Base-by-base conservation (phyloP, 1,140 invertebrate species). In the Asobara japonica region DNA sequence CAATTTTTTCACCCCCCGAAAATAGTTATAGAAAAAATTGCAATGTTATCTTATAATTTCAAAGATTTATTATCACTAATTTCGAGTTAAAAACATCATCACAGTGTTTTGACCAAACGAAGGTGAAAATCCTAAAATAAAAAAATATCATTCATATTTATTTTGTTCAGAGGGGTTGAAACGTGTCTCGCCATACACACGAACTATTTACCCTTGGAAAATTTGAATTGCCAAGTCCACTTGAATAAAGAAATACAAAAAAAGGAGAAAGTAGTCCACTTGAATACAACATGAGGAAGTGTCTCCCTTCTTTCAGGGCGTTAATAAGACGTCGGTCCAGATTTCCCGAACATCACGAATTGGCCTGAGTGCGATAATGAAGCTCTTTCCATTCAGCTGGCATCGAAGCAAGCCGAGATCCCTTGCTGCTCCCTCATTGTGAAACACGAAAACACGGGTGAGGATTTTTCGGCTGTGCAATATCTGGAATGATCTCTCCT, bases 351-450 rank as follows among this genome's bases (percentile, higher is more conserved):
- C 38, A 25, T 69, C 68, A 69, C 56, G 68, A 69, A 69, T 69
- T 69, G 56, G 31, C 56, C 25, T 10, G 5, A 60, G 51, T 18
- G 41, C 30, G 66, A 62, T 73, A 73, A 73, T 73, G 67, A 73
- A 66, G 72, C 72, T 69, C 36, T 69, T 73, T 65, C 66, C 60
- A 73, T 73, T 73, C 72, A 65, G 67, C 51, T 69, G 29, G 30
- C 72, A 69, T 48, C 65, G 33, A 25, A 10, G 25, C 65, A 22
- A 60, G 29, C 38, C n/a, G 8, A 29, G 29, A 65, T 20, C 65
- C 48, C 31, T 31, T 41, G 33, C 60, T 62, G 30, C 51, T 41
- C n/a, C 38, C 56, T 71, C 62, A 22, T 51, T 60, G 29, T 65
- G 56, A 27, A 65, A 65, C 69, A 27, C 33, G 33, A 29, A 10